A percentile compares a stretch with the other conserved stretches of the same genome.
phyloP scores from a whole-genome alignment of 2,113 vertebrate species.

The Nesoenas mayeri region DNA sequence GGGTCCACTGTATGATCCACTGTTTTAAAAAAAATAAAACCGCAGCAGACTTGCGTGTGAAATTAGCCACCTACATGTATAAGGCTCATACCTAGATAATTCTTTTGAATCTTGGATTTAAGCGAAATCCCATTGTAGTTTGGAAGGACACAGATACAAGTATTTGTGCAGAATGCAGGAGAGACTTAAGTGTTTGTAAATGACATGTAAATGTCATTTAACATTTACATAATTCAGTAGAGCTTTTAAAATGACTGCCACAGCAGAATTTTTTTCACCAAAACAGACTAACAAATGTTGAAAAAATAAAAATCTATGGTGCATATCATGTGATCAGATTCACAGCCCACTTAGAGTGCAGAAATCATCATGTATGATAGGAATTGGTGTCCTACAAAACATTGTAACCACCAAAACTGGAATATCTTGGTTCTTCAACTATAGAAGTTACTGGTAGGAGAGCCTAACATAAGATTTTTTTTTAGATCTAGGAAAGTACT shows the following conservation, averaged over 20 bases:
- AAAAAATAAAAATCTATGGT: not conserved
- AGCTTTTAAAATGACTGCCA: not conserved
- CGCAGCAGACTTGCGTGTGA: not conserved
- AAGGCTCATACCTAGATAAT: not conserved
- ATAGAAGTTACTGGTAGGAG: not conserved
- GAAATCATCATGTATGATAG: not conserved
- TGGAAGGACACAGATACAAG: not conserved
- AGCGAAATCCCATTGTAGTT: not conserved
- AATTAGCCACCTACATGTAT: not conserved
- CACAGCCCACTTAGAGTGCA: not conserved
- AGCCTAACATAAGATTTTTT: not conserved
- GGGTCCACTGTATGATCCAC: too few species aligned
- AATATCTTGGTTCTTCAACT: not conserved
- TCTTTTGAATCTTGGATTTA: not conserved
- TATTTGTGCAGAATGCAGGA: not conserved
- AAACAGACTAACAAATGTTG: accelerated
- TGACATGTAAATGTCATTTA: too few species aligned
- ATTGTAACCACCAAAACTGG: accelerated
- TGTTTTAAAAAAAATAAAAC: not conserved
- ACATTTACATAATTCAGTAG: not conserved
- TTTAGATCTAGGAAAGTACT: not conserved
- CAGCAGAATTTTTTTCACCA: not conserved
- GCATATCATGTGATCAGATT: not conserved
- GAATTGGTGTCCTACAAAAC: not conserved
- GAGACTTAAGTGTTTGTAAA: accelerated